Evolutionary conservation across 2,797 vertebrate genomes (phyloP).

Genomic region (Numenius phaeopus): DNA sequence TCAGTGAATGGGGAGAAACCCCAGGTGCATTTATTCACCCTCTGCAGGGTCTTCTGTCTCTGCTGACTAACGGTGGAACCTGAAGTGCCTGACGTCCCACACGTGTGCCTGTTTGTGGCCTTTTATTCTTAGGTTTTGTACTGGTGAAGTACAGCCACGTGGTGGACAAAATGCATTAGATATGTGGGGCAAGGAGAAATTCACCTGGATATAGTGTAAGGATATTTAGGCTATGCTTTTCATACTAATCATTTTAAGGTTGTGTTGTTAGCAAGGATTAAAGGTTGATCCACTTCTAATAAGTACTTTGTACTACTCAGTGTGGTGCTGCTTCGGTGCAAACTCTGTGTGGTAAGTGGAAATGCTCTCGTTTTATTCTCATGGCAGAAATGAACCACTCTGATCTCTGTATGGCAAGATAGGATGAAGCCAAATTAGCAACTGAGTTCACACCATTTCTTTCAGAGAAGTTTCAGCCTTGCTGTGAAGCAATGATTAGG

Average conservation of each 20-base stretch:
- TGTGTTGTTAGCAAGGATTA: not conserved
- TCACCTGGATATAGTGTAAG: not conserved
- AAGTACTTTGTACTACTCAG: not conserved
- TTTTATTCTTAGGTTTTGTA: not conserved
- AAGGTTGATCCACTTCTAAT: not conserved
- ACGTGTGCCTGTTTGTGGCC: not conserved
- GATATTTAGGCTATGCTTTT: not conserved
- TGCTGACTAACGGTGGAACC: no score
- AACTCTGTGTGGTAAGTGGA: not conserved
- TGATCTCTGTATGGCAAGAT: not conserved
- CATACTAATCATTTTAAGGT: not conserved
- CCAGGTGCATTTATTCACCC: not conserved
- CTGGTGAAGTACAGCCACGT: rapidly evolving
- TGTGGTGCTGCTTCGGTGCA: not conserved
- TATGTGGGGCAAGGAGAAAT: not conserved
- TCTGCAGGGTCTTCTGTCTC: not conserved
- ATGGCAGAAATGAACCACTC: not conserved
- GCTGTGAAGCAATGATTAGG: not conserved
- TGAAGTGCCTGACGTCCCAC: not conserved
- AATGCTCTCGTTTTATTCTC: not conserved
- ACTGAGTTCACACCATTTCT: not conserved
- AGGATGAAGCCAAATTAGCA: not conserved
- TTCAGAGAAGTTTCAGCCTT: not conserved
- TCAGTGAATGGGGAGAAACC: not conserved
- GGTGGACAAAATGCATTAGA: not conserved